phyloP scores from a whole-genome alignment of 1,140 invertebrate species.

The Heliothis subflexa region DNA sequence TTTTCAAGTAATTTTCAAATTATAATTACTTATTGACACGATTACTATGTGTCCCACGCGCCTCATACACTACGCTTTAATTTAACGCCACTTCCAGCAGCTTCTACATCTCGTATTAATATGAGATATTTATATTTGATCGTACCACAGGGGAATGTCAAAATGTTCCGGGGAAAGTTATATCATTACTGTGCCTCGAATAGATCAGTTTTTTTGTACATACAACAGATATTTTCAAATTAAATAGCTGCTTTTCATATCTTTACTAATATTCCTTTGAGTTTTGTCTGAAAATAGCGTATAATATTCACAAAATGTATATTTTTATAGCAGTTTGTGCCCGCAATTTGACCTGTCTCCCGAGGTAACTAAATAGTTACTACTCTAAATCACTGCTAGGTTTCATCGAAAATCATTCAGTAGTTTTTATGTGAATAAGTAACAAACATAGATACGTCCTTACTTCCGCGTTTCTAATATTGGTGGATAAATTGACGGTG shows the following conservation, averaged over 20 bases:
- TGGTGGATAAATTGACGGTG: too few relatives aligned
- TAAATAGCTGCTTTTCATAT: not conserved
- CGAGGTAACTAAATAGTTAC: too few relatives aligned
- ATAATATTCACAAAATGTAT: too few relatives aligned
- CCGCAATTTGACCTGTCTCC: too few relatives aligned
- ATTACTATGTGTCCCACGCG: not conserved
- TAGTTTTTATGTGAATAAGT: too few relatives aligned
- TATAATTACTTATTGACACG: not conserved
- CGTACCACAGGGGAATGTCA: not conserved
- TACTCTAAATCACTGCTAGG: too few relatives aligned
- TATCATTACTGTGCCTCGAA: not conserved
- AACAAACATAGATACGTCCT: too few relatives aligned
- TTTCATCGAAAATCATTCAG: too few relatives aligned
- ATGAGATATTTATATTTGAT: slow-evolving; percentile 21
- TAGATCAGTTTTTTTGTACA: not conserved
- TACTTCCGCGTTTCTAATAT: too few relatives aligned
- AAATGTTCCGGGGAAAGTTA: slow-evolving; percentile 7
- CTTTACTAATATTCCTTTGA: not conserved
- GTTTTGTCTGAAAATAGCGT: too few relatives aligned
- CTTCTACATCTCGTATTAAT: slow-evolving; percentile 15
- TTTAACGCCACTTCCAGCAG: slow-evolving; percentile 1
- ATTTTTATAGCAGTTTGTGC: too few relatives aligned
- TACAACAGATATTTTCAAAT: not conserved
- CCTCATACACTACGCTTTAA: slow-evolving; percentile 12
- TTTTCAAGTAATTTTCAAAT: too few relatives aligned